A percentile compares a stretch with the other conserved stretches of the same genome.
Evolutionary conservation across 2,113 vertebrate species (phyloP).

Genomic region (Coptodon bakossiorum): DNA sequence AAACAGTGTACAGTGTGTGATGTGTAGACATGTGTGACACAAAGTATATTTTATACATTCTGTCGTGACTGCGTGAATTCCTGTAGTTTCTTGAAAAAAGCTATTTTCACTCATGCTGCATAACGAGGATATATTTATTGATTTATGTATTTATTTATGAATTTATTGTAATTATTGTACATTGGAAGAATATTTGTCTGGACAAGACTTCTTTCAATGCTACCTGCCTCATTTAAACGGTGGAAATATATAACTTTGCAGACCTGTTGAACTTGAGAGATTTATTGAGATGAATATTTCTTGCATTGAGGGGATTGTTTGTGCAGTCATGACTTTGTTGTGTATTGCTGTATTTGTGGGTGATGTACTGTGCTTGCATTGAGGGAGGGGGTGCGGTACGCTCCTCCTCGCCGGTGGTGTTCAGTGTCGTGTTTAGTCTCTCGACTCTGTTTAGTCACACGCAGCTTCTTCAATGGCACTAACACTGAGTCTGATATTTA

Average conservation of each 20-base stretch:
- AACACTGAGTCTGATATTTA: neutral
- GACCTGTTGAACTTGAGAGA: neutral
- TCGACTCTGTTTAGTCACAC: neutral
- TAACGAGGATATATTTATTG: neutral
- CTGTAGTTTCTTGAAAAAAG: neutral
- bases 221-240: neutral
- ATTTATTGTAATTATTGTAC: neutral
- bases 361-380: conserved; percentile 34
- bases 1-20: neutral
- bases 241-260: neutral
- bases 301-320: neutral
- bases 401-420: conserved; percentile 3
- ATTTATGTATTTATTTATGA: neutral
- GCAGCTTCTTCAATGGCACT: neutral
- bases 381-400: neutral
- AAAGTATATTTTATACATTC: conserved; percentile 33
- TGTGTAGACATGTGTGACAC: neutral
- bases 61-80: neutral
- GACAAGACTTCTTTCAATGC: neutral
- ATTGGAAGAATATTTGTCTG: neutral
- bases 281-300: neutral
- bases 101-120: neutral
- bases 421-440: conserved; percentile 7
- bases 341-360: conserved; percentile 14
- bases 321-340: neutral